phyloP scores from a whole-genome alignment of 2,797 vertebrate genomes.

The Hippopotamyrus pictus region DNA sequence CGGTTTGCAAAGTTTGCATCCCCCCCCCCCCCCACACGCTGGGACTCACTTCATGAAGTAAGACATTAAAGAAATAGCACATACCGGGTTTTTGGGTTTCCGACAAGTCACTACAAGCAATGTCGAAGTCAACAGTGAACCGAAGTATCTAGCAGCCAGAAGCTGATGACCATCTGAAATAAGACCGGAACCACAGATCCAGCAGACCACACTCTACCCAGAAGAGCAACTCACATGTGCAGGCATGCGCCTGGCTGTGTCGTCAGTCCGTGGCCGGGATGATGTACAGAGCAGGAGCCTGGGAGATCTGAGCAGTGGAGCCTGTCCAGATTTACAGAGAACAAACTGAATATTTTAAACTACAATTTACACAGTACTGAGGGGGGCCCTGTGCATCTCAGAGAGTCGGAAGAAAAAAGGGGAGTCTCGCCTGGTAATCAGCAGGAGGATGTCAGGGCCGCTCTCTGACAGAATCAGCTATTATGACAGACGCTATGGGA shows the following conservation, averaged over 20 bases:
- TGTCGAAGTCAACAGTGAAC: not conserved
- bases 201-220: not conserved
- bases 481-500: not conserved
- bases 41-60: not conserved
- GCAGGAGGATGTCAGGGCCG: conserved; percentile 21
- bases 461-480: conserved; percentile 3
- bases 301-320: not conserved
- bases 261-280: conserved; percentile 24
- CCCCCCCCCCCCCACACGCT: not conserved
- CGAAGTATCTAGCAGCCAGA: not conserved
- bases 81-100: not conserved
- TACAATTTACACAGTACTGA: not conserved
- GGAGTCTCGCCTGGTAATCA: conserved; percentile 3
- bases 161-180: not conserved
- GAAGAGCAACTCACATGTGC: not conserved
- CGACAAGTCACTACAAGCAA: not conserved
- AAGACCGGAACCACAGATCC: not conserved
- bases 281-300: conserved; percentile 19
- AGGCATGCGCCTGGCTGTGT: conserved; percentile 6
- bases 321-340: conserved; percentile 14
- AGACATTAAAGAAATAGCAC: not conserved
- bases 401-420: conserved; percentile 8
- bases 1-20: not conserved
- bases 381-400: not conserved
- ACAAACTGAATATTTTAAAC: conserved; percentile 24